Evolutionary conservation across 2,797 vertebrate genomes (phyloP).

Genomic region (Pelobates cultripes): DNA sequence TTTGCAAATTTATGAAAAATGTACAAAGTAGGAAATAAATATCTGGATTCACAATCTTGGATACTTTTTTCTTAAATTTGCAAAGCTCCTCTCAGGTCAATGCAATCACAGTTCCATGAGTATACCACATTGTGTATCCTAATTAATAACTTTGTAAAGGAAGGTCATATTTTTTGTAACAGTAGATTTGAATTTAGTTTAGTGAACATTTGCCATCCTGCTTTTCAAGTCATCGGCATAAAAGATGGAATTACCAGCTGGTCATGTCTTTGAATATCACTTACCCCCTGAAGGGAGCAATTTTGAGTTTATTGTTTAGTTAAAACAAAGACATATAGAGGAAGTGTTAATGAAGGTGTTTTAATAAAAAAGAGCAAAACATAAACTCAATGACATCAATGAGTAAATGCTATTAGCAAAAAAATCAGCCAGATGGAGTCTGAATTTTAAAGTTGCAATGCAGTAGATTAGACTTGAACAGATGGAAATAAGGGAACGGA

Average conservation of each 20-base stretch:
- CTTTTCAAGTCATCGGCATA: slow-evolving; percentile 34
- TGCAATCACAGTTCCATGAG: too few relatives aligned
- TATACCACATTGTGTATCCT: too few relatives aligned
- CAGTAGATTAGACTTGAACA: slow-evolving; percentile 48
- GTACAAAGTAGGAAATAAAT: too few relatives aligned
- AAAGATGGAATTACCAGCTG: slow-evolving; percentile 52
- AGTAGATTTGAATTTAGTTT: slow-evolving; percentile 27
- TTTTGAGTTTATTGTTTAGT: slow-evolving; percentile 42
- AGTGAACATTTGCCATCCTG: slow-evolving; percentile 29
- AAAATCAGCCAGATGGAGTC: slow-evolving; percentile 40
- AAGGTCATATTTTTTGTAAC: neutral
- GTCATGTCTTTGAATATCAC: slow-evolving; percentile 40
- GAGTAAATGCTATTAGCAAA: slow-evolving; percentile 49
- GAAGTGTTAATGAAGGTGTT: slow-evolving; percentile 48
- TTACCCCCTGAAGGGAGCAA: slow-evolving; percentile 40
- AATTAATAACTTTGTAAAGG: too few relatives aligned
- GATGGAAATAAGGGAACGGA: slow-evolving; percentile 47
- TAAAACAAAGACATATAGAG: slow-evolving; percentile 38
- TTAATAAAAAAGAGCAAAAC: slow-evolving; percentile 45
- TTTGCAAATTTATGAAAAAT: too few relatives aligned
- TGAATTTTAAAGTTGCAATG: slow-evolving; percentile 48
- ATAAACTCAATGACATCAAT: slow-evolving; percentile 43
- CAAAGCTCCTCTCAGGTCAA: too few relatives aligned
- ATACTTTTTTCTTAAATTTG: too few relatives aligned
- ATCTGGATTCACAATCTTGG: too few relatives aligned